Evolutionary conservation across 2,797 vertebrate species (phyloP).

Genomic region (Potorous gilbertii): DNA sequence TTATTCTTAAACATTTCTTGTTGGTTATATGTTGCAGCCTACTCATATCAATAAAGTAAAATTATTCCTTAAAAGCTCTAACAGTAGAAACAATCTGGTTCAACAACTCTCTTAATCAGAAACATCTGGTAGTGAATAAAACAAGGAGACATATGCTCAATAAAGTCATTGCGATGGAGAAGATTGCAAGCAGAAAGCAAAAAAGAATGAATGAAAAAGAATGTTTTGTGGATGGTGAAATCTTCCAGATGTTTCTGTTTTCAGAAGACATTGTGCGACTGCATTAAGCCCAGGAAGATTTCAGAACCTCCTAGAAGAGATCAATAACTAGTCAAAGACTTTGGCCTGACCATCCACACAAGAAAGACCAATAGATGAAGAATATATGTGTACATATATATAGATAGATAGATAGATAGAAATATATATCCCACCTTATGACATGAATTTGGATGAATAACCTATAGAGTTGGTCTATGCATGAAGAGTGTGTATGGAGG

Average conservation of each 20-base stretch:
- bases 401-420: no score
- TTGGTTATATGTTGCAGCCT: not conserved
- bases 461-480: not conserved
- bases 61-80: not conserved
- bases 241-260: not conserved
- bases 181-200: not conserved
- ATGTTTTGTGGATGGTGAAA: not conserved
- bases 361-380: not conserved
- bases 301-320: not conserved
- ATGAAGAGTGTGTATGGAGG: not conserved
- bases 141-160: not conserved
- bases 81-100: not conserved
- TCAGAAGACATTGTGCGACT: not conserved
- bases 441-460: not conserved
- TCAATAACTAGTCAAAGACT: not conserved
- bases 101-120: not conserved
- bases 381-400: not conserved
- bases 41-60: not conserved
- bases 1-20: not conserved
- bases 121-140: not conserved
- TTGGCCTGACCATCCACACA: not conserved
- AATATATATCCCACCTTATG: not conserved
- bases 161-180: not conserved
- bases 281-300: not conserved
- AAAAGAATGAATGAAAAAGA: not conserved